These are phyloP conservation scores for Gymnothorax reevesii DNA, from an alignment of 2,797 vertebrate genomes.

Conservation along the genomic window DNA sequence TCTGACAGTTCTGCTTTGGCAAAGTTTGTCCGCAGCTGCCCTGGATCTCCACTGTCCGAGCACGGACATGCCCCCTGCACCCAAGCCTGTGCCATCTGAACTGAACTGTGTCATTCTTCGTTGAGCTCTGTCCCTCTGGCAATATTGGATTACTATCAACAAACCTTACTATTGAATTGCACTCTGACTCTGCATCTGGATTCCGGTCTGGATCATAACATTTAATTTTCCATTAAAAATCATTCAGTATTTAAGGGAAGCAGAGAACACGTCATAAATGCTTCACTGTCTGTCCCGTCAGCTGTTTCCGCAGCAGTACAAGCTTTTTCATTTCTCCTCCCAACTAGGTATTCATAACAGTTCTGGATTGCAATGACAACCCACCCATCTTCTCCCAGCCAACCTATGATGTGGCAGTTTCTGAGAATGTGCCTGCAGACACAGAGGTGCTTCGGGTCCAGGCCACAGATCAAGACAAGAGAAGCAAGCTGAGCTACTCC, in stretches of 20 bases:
- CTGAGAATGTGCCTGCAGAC: conserved; percentile 84
- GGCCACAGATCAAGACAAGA: conserved; percentile 86
- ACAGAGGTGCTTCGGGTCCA: conserved; percentile 85
- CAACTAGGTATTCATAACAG: conserved; percentile 85
- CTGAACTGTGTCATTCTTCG: too few relatives aligned
- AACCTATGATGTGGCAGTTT: conserved; percentile 84
- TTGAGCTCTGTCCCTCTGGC: too few relatives aligned
- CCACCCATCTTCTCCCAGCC: conserved; percentile 87
- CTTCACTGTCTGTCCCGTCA: not conserved
- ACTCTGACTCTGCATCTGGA: too few relatives aligned
- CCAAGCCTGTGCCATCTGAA: too few relatives aligned
- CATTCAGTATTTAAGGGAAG: not conserved
- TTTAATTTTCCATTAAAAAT: not conserved
- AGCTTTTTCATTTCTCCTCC: not conserved
- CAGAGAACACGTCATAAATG: not conserved
- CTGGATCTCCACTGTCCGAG: too few relatives aligned
- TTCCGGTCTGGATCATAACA: too few relatives aligned
- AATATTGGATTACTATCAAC: too few relatives aligned
- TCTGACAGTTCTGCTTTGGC: too few relatives aligned
- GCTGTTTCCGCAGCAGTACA: not conserved
- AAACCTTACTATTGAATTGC: too few relatives aligned
- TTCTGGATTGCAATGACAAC: conserved; percentile 95
- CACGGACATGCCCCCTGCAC: too few relatives aligned
- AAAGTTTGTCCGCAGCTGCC: too few relatives aligned
- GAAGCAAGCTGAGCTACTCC: conserved; percentile 89